Evolutionary conservation across 2,797 vertebrate species (phyloP).

Genomic region (Lagodon rhomboides): DNA sequence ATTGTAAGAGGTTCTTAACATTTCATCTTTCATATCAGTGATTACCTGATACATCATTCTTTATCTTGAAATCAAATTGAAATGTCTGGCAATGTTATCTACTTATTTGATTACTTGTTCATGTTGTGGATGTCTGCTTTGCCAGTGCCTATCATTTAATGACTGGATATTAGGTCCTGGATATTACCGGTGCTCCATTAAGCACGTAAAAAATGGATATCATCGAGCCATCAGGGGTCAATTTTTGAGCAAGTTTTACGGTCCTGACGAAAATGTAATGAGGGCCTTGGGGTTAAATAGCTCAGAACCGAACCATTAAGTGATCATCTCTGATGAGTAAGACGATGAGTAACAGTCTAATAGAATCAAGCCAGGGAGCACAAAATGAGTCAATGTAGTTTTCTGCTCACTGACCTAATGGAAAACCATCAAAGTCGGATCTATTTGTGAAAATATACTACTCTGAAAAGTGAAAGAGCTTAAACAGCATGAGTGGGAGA

Average conservation of each 20-base stretch:
- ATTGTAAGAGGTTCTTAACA: slow-evolving; percentile 22
- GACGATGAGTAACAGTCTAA: slow-evolving; percentile 69
- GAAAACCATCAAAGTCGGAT: slow-evolving; percentile 49
- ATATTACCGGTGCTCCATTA: slow-evolving; percentile 79
- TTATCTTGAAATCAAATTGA: slow-evolving; percentile 65
- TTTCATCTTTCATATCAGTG: slow-evolving; percentile 44
- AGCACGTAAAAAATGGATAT: slow-evolving; percentile 58
- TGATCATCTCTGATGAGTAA: slow-evolving; percentile 69
- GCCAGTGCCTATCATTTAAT: slow-evolving; percentile 62
- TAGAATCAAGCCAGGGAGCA: slow-evolving; percentile 64
- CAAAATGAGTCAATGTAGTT: slow-evolving; percentile 60
- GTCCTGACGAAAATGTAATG: slow-evolving; percentile 73
- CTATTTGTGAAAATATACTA: slow-evolving; percentile 40
- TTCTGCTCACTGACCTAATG: slow-evolving; percentile 70
- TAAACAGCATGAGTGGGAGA: not conserved
- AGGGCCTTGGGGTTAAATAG: slow-evolving; percentile 71
- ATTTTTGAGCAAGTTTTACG: slow-evolving; percentile 68
- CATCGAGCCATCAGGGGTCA: slow-evolving; percentile 57
- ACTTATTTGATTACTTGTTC: slow-evolving; percentile 64
- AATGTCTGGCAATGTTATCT: slow-evolving; percentile 67
- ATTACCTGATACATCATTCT: slow-evolving; percentile 45
- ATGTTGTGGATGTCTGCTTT: slow-evolving; percentile 62
- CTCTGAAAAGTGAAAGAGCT: slow-evolving; percentile 6
- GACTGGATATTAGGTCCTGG: slow-evolving; percentile 67
- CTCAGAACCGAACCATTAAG: slow-evolving; percentile 65